Base-by-base conservation (phyloP, 2,888 invertebrate species). In the Pyrgus malvae region DNA sequence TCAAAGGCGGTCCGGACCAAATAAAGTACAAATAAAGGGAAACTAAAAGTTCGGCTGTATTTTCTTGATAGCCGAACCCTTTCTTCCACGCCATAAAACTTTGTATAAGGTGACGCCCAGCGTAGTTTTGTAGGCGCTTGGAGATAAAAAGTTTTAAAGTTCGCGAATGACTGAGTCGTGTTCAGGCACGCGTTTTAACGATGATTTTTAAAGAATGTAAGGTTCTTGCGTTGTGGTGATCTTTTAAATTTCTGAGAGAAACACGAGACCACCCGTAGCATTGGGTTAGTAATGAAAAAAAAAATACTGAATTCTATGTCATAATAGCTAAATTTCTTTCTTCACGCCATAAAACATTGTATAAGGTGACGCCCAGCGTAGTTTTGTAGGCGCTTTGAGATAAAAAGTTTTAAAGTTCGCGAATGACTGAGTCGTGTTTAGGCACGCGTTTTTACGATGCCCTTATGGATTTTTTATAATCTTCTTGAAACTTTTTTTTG, bases 1-100 rank as follows among this genome's bases (percentile, higher is more conserved):
- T 55, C 57, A 61, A 58, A 56, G 68, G 65, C 63, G 59, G 62
- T 64, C 59, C 55, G 66, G 63, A 61, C 64, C 57, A 68, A 74
- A 77, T 71, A 70, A 69, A 68, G 63, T 65, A 72, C 68, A 74
- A 81, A 74, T 70, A 69, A 68, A 69, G 68, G 73, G 65, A 57
- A 60, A 62, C 56, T 62, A 61, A 82, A 85, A 84, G 68, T 85
- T 83, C 56, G 70, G 68, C 78, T 76, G 73, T 76, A 72, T 78
- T 76, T 80, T 74, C 75, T 73, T 78, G 83, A 83, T 83, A 82
- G 78, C 67, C 65, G 70, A 72, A 80, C 76, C 85, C 78, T 83
- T 86, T 82, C 78, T 87, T 86, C 83, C 83, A 73, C 73, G 61
- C 80, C 86, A 87, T 87, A 84, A 85, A 88, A 86, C 84, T 86